A percentile compares a stretch with the other conserved stretches of the same genome.
These are phyloP conservation scores for Cottus gobio DNA, from an alignment of 2,113 vertebrate genomes.

Conservation along the genomic window DNA sequence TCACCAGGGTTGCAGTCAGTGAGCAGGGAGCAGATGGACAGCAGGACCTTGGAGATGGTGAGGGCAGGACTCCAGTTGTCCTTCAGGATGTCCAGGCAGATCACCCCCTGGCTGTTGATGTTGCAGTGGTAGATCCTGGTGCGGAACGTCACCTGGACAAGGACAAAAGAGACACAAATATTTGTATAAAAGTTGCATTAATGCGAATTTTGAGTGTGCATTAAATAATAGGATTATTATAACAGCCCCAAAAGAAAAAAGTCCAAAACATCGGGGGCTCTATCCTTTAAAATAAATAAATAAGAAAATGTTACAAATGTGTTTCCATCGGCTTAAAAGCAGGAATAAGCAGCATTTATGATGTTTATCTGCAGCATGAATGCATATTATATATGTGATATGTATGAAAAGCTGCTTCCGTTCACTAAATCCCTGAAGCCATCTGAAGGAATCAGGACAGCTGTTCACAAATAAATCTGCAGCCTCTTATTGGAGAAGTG, in stretches of 20 bases:
- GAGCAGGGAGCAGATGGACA: constrained; percentile 96
- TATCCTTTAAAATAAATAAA: not conserved
- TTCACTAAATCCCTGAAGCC: not conserved
- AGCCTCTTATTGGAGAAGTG: not conserved
- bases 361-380: no score
- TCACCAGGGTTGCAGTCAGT: constrained; percentile 96
- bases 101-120: constrained; percentile 96
- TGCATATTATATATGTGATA: no score
- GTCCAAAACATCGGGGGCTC: not conserved
- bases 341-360: no score
- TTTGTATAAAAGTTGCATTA: not conserved
- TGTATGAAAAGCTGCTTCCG: not conserved
- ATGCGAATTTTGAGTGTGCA: not conserved
- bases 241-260: no score
- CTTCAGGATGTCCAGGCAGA: constrained; percentile 96
- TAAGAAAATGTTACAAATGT: not conserved
- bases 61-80: constrained; percentile 96
- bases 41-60: constrained; percentile 94
- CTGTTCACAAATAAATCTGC: not conserved
- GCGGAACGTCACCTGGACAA: constrained; percentile 91
- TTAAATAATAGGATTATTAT: not conserved
- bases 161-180: not conserved
- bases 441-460: not conserved
- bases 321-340: not conserved
- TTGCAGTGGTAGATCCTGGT: constrained; percentile 97